phyloP scores from a whole-genome alignment of 2,888 invertebrate species.

The Eupithecia exiguata region DNA sequence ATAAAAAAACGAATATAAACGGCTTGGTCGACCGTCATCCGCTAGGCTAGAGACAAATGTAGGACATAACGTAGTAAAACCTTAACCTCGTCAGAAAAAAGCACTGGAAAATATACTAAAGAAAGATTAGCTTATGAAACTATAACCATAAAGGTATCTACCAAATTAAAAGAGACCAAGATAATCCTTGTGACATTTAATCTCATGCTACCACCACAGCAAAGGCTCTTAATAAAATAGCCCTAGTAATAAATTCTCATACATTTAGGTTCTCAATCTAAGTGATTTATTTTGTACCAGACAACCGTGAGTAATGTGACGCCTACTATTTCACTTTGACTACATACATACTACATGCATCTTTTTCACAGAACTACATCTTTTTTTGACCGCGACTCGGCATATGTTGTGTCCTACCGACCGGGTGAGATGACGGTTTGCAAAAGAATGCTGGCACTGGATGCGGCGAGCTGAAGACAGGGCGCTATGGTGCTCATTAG shows the following conservation, averaged over 20 bases:
- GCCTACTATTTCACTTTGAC: not conserved
- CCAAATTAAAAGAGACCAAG: not conserved
- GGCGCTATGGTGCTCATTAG: no score
- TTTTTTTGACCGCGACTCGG: no score
- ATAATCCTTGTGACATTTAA: not conserved
- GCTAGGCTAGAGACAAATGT: no score
- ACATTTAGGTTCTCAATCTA: conserved; percentile 10
- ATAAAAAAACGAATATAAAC: no score
- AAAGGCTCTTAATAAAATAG: conserved; percentile 6
- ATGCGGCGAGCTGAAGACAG: no score
- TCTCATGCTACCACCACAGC: not conserved
- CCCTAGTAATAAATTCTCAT: conserved; percentile 8
- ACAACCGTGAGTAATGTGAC: conserved; percentile 2
- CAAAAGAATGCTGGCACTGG: no score
- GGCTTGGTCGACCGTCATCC: no score
- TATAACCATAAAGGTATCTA: not conserved
- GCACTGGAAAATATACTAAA: not conserved
- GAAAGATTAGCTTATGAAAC: not conserved
- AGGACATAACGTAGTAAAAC: no score
- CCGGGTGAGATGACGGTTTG: no score
- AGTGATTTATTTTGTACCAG: conserved; percentile 8
- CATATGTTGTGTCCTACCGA: no score
- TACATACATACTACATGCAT: not conserved
- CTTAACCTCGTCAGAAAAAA: not conserved
- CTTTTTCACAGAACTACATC: not conserved